A percentile compares a stretch with the other conserved stretches of the same genome.
phyloP scores from a whole-genome alignment of 2,888 invertebrate species.

The Drosophila lutescens region DNA sequence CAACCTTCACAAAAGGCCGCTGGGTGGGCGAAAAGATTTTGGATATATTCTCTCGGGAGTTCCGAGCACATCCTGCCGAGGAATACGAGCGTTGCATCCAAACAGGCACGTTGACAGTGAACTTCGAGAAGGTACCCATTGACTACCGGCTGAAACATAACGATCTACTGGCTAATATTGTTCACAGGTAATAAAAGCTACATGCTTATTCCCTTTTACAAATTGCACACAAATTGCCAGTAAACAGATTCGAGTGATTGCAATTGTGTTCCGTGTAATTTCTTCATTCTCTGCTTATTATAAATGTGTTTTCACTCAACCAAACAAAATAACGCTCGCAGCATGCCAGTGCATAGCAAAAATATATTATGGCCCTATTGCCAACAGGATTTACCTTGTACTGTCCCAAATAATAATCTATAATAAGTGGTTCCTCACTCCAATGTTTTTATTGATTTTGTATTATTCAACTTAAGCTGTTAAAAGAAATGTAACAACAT shows the following conservation, averaged over 20 bases:
- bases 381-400: not conserved
- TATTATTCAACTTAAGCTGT: not conserved
- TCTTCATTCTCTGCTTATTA: conserved; percentile 8
- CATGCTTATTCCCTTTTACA: not conserved
- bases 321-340: conserved; percentile 12
- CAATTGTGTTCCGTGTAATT: conserved; percentile 30
- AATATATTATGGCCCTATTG: not conserved
- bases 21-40: conserved; percentile 97
- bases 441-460: not conserved
- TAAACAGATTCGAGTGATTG: conserved; percentile 1
- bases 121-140: conserved; percentile 94
- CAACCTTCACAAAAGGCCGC: conserved; percentile 97
- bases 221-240: not conserved
- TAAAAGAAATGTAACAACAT: not conserved
- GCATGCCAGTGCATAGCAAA: conserved; percentile 19
- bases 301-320: conserved; percentile 10
- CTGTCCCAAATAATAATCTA: not conserved
- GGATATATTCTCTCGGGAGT: conserved; percentile 96
- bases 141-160: conserved; percentile 96
- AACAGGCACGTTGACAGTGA: conserved; percentile 95
- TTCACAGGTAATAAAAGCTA: conserved; percentile 90
- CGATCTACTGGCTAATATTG: conserved; percentile 95
- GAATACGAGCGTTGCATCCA: conserved; percentile 96
- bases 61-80: conserved; percentile 95
- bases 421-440: not conserved